Percentiles rank a stretch among this genome's conserved stretches.
Conservation (phyloP, 2,113 vertebrate genomes). For the Rana temporaria region DNA sequence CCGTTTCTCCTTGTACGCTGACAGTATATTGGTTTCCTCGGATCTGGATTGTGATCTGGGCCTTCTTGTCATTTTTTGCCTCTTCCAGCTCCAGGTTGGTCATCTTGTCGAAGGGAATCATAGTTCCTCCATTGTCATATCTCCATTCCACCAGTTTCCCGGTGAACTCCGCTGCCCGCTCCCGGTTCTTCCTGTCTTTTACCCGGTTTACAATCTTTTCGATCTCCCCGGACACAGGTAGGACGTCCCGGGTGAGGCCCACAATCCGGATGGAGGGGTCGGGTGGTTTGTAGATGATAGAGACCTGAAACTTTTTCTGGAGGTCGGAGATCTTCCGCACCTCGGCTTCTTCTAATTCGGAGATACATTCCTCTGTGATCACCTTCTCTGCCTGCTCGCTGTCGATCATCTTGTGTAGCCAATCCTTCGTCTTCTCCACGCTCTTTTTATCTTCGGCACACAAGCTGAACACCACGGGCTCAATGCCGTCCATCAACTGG, state of each 20-base stretch:
- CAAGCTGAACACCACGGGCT: conserved; percentile 76
- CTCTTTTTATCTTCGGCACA: conserved; percentile 72
- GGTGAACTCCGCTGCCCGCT: conserved; percentile 65
- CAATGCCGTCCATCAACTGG: conserved; percentile 67
- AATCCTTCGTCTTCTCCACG: conserved; percentile 68
- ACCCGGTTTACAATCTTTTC: conserved; percentile 71
- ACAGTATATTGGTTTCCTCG: conserved; percentile 48
- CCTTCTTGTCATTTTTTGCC: conserved; percentile 46
- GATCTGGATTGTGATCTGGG: neutral
- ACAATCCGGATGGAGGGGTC: conserved; percentile 68
- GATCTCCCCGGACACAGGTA: conserved; percentile 66
- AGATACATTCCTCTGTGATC: conserved; percentile 70
- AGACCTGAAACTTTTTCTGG: conserved; percentile 71
- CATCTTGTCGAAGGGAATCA: conserved; percentile 73
- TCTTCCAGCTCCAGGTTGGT: conserved; percentile 78
- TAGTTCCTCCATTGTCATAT: conserved; percentile 64
- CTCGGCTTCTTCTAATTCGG: conserved; percentile 67
- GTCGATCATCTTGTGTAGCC: conserved; percentile 71
- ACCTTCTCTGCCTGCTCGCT: conserved; percentile 60
- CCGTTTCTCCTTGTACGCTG: conserved; percentile 65
- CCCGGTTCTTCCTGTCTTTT: conserved; percentile 62
- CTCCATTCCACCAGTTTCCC: conserved; percentile 79
- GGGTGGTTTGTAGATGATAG: conserved; percentile 58
- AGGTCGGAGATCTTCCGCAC: conserved; percentile 69
- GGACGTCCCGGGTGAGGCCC: conserved; percentile 78